phyloP scores from a whole-genome alignment of 2,888 invertebrate species.

The Tricholauxania praeusta region DNA sequence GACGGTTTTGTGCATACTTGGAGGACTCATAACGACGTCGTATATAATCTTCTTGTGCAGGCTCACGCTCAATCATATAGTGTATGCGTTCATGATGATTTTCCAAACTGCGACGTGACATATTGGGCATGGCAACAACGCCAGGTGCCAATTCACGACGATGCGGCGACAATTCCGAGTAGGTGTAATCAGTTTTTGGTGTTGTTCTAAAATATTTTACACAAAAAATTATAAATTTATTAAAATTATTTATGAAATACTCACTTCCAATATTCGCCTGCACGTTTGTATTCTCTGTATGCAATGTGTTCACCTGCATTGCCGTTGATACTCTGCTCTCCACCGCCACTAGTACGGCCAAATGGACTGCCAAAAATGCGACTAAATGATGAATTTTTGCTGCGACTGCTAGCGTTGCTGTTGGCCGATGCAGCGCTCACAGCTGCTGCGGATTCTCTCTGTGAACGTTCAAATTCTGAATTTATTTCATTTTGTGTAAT shows the following conservation, averaged over 20 bases:
- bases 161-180: constrained; percentile 85
- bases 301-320: constrained; percentile 71
- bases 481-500: constrained; percentile 60
- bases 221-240: neutral
- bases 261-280: constrained; percentile 89
- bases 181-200: constrained; percentile 93
- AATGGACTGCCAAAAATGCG: constrained; percentile 38
- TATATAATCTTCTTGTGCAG: constrained; percentile 63
- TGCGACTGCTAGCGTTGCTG: constrained; percentile 35
- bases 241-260: constrained; percentile 64
- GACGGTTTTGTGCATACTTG: constrained; percentile 46
- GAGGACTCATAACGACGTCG: constrained; percentile 62
- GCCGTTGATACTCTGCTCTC: constrained; percentile 44
- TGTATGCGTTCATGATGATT: constrained; percentile 72
- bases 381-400: constrained; percentile 44
- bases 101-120: constrained; percentile 82
- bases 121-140: constrained; percentile 87
- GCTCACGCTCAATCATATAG: constrained; percentile 62
- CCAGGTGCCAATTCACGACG: constrained; percentile 84
- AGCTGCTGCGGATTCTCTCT: constrained; percentile 25
- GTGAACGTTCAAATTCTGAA: constrained; percentile 56
- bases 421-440: constrained; percentile 32
- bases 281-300: constrained; percentile 80
- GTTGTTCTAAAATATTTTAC: constrained; percentile 73
- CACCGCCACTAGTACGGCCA: constrained; percentile 8